Evolutionary conservation across 2,797 vertebrate genomes (phyloP).

Genomic region (Gadopsis marmoratus): DNA sequence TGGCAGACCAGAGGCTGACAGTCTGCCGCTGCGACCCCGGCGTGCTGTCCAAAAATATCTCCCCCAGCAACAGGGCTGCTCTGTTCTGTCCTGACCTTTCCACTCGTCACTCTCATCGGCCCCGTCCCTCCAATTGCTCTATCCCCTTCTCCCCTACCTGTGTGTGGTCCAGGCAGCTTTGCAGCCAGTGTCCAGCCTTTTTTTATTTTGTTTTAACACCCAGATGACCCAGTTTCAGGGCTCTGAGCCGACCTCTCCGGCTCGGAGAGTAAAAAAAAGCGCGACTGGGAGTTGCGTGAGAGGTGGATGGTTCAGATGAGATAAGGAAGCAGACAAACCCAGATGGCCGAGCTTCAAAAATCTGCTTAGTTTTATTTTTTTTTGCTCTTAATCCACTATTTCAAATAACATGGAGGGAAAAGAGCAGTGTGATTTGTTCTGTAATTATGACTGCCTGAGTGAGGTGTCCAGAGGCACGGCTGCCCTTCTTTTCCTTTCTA

Average conservation of each 20-base stretch:
- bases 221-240: conserved; percentile 81
- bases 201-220: conserved; percentile 51
- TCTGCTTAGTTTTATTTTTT: conserved; percentile 26
- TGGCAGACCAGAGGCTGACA: conserved; percentile 69
- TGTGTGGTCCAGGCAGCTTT: conserved; percentile 63
- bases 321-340: conserved; percentile 74
- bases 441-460: conserved; percentile 72
- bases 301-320: conserved; percentile 80
- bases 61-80: conserved; percentile 58
- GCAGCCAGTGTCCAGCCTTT: conserved; percentile 48
- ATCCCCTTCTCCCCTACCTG: conserved; percentile 65
- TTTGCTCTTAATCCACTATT: conserved; percentile 77
- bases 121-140: conserved; percentile 51
- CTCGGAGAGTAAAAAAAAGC: conserved; percentile 66
- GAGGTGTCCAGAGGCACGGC: conserved; percentile 57
- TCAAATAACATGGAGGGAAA: conserved; percentile 71
- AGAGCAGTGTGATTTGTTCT: conserved; percentile 72
- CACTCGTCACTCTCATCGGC: conserved; percentile 57
- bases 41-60: conserved; percentile 80
- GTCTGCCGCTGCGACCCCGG: conserved; percentile 62
- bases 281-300: conserved; percentile 72
- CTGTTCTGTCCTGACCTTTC: conserved; percentile 77
- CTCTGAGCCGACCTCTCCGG: conserved; percentile 72
- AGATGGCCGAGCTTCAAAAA: conserved; percentile 70
- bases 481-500: conserved; percentile 65